Base-by-base conservation (phyloP, 2,797 vertebrate genomes). In the Cynodonichthys magdalenae region DNA sequence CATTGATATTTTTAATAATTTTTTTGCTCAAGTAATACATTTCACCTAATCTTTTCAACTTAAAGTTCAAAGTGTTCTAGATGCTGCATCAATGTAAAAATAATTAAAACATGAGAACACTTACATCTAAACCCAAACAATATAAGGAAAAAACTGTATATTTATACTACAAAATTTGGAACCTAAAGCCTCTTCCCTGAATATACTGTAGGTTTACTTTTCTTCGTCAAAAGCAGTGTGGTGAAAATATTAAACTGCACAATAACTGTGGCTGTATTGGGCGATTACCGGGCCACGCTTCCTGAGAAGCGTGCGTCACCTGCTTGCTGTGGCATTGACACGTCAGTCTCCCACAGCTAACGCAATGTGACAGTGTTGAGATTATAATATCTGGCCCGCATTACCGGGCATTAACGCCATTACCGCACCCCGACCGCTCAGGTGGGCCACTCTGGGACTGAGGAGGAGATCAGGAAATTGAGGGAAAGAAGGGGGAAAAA, bases 371-470 rank as follows among this genome's bases (percentile, higher is more conserved):
- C 93, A 94, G 92, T 92, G 87, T 89, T 90, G 91, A 94, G 92
- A 94, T 94, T 94, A 94, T 94, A 94, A 94, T 94, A 94, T 94
- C 93, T 93, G 93, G 87, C 90, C 88, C 89, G 74, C 86, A 94
- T 94, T 94, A 94, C 92, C 81, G 66, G 69, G 89, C 91, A 94
- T 94, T 94, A 94, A 88, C 78, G 85, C 83, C 85, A 92, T 94
- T 94, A 93, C 89, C 11, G 82, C 62, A 51, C 86, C 82, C 89
- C 74, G 59, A 84, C 82, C 83, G 84, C 82, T 90, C 90, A 92
- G 92, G 92, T 93, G 92, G 88, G 84, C 84, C 80, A 83, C 86
- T 83, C 69, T 53, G 52, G 72, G 75, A 75, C 76, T 60, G 66
- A 81, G 53, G 61, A 72, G 48, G 62, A 57, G 75, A 72, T 75